Evolutionary conservation across 2,888 invertebrate genomes (phyloP).

Genomic region (Amblyjoppa proteus): DNA sequence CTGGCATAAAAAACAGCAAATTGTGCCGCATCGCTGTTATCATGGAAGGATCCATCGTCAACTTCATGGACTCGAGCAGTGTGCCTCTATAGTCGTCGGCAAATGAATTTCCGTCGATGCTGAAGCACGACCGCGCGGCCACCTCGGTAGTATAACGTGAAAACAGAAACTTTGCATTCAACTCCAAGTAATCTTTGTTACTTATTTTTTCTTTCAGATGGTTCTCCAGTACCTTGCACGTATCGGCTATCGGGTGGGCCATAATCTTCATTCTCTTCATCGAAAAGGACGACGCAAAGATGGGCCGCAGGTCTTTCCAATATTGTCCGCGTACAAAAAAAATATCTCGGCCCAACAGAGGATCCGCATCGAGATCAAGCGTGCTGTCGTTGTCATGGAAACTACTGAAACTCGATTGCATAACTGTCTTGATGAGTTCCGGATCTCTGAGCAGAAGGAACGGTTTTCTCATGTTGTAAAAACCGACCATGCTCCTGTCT

Average conservation of each 20-base stretch:
- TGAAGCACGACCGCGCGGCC: conserved; percentile 40
- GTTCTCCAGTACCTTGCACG: conserved; percentile 49
- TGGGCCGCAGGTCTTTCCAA: conserved; percentile 52
- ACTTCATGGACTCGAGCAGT: conserved; percentile 48
- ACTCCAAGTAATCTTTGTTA: conserved; percentile 71
- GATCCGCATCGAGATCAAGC: conserved; percentile 33
- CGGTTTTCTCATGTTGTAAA: conserved; percentile 46
- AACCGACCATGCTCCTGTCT: conserved; percentile 61
- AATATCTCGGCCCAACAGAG: conserved; percentile 39
- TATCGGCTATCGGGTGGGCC: conserved; percentile 3
- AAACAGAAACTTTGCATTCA: conserved; percentile 59
- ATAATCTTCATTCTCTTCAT: conserved; percentile 51
- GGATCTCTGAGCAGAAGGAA: conserved; percentile 46
- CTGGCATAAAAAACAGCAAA: conserved; percentile 44
- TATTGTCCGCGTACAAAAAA: conserved; percentile 44
- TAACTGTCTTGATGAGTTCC: conserved; percentile 59
- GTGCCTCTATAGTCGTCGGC: neutral
- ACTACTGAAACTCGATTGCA: conserved; percentile 29
- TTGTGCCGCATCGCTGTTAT: conserved; percentile 26
- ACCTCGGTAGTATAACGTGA: conserved; percentile 53
- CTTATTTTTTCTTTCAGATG: conserved; percentile 19
- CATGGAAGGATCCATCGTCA: conserved; percentile 64
- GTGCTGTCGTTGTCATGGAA: conserved; percentile 2
- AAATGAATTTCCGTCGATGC: conserved; percentile 56
- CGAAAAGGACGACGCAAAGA: conserved; percentile 29